Base-by-base conservation (phyloP, 2,888 invertebrate genomes). In the Teinopalpus imperialis region DNA sequence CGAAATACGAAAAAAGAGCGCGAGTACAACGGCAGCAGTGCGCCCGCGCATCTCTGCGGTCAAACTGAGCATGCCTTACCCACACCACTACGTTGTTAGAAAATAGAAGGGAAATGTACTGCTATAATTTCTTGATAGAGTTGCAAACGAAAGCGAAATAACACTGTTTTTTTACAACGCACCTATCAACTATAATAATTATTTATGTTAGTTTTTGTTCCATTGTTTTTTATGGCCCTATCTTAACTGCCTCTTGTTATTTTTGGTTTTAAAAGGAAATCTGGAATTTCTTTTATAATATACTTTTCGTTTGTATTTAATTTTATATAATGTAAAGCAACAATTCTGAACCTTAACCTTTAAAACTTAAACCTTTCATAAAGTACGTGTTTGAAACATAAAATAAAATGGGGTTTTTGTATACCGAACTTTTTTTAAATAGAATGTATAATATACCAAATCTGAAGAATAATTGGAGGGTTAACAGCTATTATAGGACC, bases 11-110 rank as follows among this genome's bases (percentile, higher is more conserved):
- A 67, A 63, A 63, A 67, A 78, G 56, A 65, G 71, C 59, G 62
- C 66, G 50, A 80, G 59, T 53, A 76, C 62, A 57, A 81, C 60
- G 55, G 81, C 59, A 54, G 74, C 80, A 70, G 77, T 79, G 69
- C 79, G 67, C 77, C 74, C 78, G 66, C 81, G 81, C 88, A 88
- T 88, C 65, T 86, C 78, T 78, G 67, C 63, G 58, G 68, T 51
- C 64, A 63, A 63, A 86, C 86, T 83, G 83, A 80, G 55, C 66
- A 16, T 10, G 52, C 54, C 49, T 56, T 45, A 48, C 59, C 57
- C 67, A 60, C 66, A 61, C 63, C 56, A 61, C 59, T 53, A 54
- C 20, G 57, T 57, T 51, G 53, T 53, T 47, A 43, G 57, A 42
- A 36, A 62, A 62, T 68, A 74, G 69, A 59, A 68, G 72, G 73